A percentile compares a stretch with the other conserved stretches of the same genome.
Conservation (phyloP, 2,797 vertebrate species). For the Schizothorax lantsangensis region DNA sequence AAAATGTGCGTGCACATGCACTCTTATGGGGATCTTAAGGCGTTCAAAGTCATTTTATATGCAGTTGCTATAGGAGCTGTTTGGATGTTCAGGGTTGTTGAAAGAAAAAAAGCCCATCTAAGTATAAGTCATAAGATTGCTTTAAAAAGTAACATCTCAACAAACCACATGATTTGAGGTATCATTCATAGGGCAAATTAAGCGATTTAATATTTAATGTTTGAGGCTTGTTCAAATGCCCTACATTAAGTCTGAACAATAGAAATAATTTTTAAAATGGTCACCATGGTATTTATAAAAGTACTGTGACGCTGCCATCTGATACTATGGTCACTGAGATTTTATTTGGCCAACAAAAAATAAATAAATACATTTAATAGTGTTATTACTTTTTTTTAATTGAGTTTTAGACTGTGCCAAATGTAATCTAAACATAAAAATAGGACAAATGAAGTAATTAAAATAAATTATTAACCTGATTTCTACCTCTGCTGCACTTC, state of each 20-base stretch:
- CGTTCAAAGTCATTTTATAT: not conserved
- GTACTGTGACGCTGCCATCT: not conserved
- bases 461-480: not conserved
- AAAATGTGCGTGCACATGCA: constrained; percentile 7
- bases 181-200: not conserved
- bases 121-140: not conserved
- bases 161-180: not conserved
- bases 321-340: not conserved
- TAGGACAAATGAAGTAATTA: not conserved
- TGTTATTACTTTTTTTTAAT: not conserved
- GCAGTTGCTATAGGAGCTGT: not conserved
- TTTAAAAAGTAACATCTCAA: not conserved
- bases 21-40: constrained; percentile 38
- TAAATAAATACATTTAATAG: not conserved
- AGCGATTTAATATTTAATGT: not conserved
- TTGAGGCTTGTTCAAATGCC: not conserved
- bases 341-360: not conserved
- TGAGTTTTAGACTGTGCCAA: not conserved
- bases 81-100: not conserved
- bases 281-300: not conserved
- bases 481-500: not conserved
- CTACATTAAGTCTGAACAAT: not conserved
- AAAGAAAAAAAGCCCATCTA: not conserved
- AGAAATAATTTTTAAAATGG: not conserved
- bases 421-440: not conserved